Base-by-base conservation (phyloP, 2,888 invertebrate genomes). In the Scelioninae gen. 2 region DNA sequence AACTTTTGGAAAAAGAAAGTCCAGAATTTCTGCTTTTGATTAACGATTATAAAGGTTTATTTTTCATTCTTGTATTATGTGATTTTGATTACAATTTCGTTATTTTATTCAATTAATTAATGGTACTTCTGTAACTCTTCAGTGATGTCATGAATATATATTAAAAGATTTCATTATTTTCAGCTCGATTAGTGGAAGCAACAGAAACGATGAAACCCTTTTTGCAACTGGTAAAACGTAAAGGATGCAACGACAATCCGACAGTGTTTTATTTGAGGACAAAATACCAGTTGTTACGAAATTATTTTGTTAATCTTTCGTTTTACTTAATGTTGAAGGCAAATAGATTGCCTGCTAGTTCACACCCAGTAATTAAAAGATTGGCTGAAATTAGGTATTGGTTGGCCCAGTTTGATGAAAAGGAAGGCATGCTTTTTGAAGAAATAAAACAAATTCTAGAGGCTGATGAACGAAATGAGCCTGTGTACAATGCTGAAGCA, bases 321-420 rank as follows among this genome's bases (percentile, higher is more conserved):
- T 96, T 94, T 87, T 97, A 96, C 86, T 85, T 97, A 77, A 88
- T 94, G 78, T 86, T 97, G 11, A 96, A 96, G 88, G 90, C 93
- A 60, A 92, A 92, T 81, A 91, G 91, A 79, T 87, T 89, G 16
- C 89, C 90, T 60, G 89, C 94, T 16, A 90, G 92, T 80, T 92
- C 92, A 78, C 98, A 98, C 88, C 97, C 98, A n/a, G 91, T 97
- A 10, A 90, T 95, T 41, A 94, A 94, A 83, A 89, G 95, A 74
- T 88, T 98, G 55, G 92, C 93, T 69, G 94, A 95, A 19, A 25
- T 45, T 19, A 43, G 60, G 7, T 31, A 11, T 13, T 68, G 50
- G 58, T 15, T 68, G 15, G 1, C 35, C 0, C 11, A 53, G 28
- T 53, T 68, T 18, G 60, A 68, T 52, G 37, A 68, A 11, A 53